These are phyloP conservation scores for Ditula angustiorana DNA, from an alignment of 2,888 invertebrate genomes.

Conservation along the genomic window DNA sequence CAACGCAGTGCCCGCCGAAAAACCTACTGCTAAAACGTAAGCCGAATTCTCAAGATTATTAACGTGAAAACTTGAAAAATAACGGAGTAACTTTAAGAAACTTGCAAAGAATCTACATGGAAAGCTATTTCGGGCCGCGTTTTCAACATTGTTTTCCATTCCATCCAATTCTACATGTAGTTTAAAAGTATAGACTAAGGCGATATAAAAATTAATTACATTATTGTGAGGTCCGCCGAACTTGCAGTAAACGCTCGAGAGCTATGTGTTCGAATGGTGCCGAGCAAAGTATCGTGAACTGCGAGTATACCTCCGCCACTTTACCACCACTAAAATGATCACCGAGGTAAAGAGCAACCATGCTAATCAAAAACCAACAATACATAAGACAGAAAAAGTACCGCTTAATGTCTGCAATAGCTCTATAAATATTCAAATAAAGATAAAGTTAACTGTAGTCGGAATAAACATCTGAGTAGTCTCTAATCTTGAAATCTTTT, in stretches of 20 bases:
- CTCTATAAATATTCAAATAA: neutral
- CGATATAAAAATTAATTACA: neutral
- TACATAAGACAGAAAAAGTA: neutral
- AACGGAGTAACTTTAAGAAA: neutral
- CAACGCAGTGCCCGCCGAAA: neutral
- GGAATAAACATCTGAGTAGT: neutral
- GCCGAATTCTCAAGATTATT: neutral
- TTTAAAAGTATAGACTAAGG: neutral
- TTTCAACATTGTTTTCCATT: neutral
- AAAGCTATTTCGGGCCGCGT: neutral
- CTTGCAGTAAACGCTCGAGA: neutral
- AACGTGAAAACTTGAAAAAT: slow-evolving; percentile 1
- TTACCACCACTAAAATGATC: neutral
- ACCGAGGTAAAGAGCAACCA: neutral
- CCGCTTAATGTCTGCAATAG: neutral
- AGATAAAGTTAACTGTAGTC: neutral
- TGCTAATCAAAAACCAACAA: neutral
- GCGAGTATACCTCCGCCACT: neutral
- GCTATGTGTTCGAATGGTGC: neutral
- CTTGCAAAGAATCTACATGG: neutral
- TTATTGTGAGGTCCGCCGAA: neutral
- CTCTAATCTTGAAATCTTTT: neutral
- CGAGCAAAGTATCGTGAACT: too few species aligned
- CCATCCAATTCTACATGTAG: neutral
- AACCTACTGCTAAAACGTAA: neutral